These are phyloP conservation scores for Leucophenga montana DNA, from an alignment of 2,888 invertebrate species.

Conservation along the genomic window DNA sequence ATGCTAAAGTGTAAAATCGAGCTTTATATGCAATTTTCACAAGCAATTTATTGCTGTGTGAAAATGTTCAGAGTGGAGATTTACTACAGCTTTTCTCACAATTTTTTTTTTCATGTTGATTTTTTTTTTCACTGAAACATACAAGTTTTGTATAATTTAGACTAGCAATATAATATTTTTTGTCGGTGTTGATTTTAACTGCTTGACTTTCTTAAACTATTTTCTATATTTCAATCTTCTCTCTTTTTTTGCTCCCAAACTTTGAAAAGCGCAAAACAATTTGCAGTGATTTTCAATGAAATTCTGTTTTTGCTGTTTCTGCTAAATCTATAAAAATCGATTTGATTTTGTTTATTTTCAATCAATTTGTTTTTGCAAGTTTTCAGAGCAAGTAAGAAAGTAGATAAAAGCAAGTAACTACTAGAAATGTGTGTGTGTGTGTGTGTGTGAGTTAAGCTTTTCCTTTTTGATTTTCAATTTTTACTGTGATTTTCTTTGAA, in stretches of 20 bases:
- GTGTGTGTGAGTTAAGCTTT: background rate
- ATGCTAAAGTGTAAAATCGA: no score
- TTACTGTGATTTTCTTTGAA: background rate
- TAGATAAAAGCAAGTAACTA: conserved; percentile 22
- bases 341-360: conserved; percentile 63
- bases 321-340: conserved; percentile 42
- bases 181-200: no score
- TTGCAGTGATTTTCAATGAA: conserved; percentile 36
- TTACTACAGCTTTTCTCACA: conserved; percentile 21
- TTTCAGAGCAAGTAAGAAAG: conserved; percentile 1
- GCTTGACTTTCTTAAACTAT: background rate
- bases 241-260: background rate
- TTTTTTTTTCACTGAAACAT: no score
- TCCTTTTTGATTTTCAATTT: conserved; percentile 1
- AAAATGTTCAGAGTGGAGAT: background rate
- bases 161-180: no score
- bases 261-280: conserved; percentile 28
- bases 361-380: conserved; percentile 49
- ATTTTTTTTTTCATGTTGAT: no score
- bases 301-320: conserved; percentile 6
- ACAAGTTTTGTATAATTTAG: no score
- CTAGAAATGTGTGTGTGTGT: no score
- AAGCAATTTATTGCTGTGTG: background rate
- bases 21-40: conserved; percentile 4
- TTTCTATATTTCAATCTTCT: background rate